Percentiles rank a stretch among this genome's conserved stretches.
These are phyloP conservation scores for Ips nitidus DNA, from an alignment of 1,140 invertebrate genomes.

Conservation along the genomic window DNA sequence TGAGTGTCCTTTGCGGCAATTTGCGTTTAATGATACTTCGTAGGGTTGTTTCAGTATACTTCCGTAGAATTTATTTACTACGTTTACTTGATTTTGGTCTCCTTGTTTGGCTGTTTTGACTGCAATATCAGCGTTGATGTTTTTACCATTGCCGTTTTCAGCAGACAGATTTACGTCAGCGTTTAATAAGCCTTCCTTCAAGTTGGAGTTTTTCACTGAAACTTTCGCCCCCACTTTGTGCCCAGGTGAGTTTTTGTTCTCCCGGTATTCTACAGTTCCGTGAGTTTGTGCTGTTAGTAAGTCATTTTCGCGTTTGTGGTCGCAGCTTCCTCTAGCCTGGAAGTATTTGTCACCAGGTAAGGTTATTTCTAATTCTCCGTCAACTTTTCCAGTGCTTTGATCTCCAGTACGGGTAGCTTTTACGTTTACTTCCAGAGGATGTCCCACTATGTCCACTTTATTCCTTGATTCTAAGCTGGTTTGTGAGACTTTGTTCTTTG, in stretches of 20 bases:
- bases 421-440: slow-evolving; percentile 59
- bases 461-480: slow-evolving; percentile 67
- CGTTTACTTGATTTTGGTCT: slow-evolving; percentile 40
- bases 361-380: slow-evolving; percentile 56
- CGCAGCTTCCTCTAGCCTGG: slow-evolving; percentile 54
- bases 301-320: slow-evolving; percentile 48
- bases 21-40: slow-evolving; percentile 37
- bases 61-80: slow-evolving; percentile 49
- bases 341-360: slow-evolving; percentile 61
- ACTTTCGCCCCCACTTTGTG: slow-evolving; percentile 50
- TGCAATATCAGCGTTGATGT: slow-evolving; percentile 50
- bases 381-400: slow-evolving; percentile 52
- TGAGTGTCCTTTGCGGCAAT: slow-evolving; percentile 40
- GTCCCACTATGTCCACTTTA: slow-evolving; percentile 57
- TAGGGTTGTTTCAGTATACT: slow-evolving; percentile 51
- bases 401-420: slow-evolving; percentile 54
- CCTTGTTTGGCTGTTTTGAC: slow-evolving; percentile 51
- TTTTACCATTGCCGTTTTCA: slow-evolving; percentile 51
- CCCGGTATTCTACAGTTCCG: slow-evolving; percentile 55
- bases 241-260: slow-evolving; percentile 57
- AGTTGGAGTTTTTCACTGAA: slow-evolving; percentile 50
- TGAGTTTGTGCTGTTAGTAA: slow-evolving; percentile 53
- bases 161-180: slow-evolving; percentile 46
- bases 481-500: slow-evolving; percentile 60
- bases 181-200: slow-evolving; percentile 53